Conservation (phyloP, 2,797 vertebrate species). For the Betta splendens region DNA sequence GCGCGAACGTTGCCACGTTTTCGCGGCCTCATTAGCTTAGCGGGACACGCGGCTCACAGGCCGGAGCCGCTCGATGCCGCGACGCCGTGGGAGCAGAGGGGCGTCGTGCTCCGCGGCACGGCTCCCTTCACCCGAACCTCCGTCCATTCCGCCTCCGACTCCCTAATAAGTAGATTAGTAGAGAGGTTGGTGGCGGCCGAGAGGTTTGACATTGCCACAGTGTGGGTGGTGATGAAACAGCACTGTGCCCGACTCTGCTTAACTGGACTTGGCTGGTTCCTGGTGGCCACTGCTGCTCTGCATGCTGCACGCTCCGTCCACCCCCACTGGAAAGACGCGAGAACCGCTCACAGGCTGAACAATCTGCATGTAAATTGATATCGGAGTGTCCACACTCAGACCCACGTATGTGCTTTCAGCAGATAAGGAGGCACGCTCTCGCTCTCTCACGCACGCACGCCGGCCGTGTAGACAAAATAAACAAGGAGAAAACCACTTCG, state of each 20-base stretch:
- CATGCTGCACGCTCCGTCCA: slow-evolving; percentile 70
- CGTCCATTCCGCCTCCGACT: slow-evolving; percentile 31
- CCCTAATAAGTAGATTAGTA: slow-evolving; percentile 74
- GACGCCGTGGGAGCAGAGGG: slow-evolving; percentile 64
- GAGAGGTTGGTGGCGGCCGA: slow-evolving; percentile 73
- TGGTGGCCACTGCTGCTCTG: slow-evolving; percentile 67
- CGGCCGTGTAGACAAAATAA: neutral
- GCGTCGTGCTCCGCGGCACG: slow-evolving; percentile 35
- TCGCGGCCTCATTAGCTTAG: slow-evolving; percentile 60
- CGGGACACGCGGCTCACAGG: slow-evolving; percentile 58
- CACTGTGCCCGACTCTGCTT: slow-evolving; percentile 66
- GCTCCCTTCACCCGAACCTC: slow-evolving; percentile 39
- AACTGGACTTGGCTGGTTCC: slow-evolving; percentile 67
- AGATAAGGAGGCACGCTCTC: slow-evolving; percentile 31
- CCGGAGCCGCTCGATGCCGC: slow-evolving; percentile 40
- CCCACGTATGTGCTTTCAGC: slow-evolving; percentile 35
- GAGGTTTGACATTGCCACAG: slow-evolving; percentile 77
- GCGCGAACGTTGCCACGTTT: slow-evolving; percentile 45
- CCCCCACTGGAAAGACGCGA: slow-evolving; percentile 65
- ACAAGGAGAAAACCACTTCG: neutral
- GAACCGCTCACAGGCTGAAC: slow-evolving; percentile 66
- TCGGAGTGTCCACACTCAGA: slow-evolving; percentile 42
- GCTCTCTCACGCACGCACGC: neutral
- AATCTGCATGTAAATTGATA: slow-evolving; percentile 73
- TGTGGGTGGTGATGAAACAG: slow-evolving; percentile 81